phyloP scores from a whole-genome alignment of 2,888 invertebrate species.

The Mythimna albipuncta region DNA sequence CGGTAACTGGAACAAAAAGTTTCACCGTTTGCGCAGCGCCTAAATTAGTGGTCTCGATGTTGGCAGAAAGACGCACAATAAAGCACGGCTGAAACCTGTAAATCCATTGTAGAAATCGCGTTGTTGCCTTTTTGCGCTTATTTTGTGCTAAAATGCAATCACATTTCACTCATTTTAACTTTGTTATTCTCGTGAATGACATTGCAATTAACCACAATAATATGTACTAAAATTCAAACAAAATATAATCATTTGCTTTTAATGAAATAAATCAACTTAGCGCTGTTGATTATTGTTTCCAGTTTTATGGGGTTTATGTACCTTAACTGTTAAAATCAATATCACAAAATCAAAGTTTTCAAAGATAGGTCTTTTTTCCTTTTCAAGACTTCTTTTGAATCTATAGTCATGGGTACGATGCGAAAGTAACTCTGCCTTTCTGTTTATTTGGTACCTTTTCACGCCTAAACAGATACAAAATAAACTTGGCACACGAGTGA shows the following conservation, averaged over 20 bases:
- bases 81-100: no score
- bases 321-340: no score
- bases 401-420: no score
- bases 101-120: not conserved
- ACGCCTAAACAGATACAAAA: no score
- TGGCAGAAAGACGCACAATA: not conserved
- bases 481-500: no score
- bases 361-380: no score
- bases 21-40: no score
- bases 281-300: slow-evolving; percentile 3
- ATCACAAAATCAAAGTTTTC: no score
- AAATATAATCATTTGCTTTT: slow-evolving; percentile 21
- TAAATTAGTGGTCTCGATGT: no score
- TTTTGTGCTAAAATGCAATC: not conserved
- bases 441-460: no score
- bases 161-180: slow-evolving; percentile 1
- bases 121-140: not conserved
- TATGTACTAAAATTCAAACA: slow-evolving; percentile 2
- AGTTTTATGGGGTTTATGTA: not conserved
- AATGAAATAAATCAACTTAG: slow-evolving; percentile 12
- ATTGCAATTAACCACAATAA: slow-evolving; percentile 6
- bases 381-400: not conserved
- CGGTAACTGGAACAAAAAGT: no score
- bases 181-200: not conserved
- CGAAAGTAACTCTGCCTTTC: no score